Base-by-base conservation (phyloP, 2,888 invertebrate species). In the Hermodice carunculata region DNA sequence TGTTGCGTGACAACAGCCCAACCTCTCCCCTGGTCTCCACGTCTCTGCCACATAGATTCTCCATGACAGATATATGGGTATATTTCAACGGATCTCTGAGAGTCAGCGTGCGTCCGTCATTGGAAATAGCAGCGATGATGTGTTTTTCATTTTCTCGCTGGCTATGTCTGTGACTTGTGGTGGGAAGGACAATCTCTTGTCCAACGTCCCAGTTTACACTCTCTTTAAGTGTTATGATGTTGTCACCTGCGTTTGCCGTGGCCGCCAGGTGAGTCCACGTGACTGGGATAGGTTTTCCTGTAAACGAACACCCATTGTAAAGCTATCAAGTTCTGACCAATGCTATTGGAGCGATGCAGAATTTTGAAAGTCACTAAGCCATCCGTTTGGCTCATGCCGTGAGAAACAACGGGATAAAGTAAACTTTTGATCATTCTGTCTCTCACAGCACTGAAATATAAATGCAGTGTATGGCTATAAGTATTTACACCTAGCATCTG, bases 141-240 rank as follows among this genome's bases (percentile, higher is more conserved):
- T 73, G 69, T 46, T 74, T 65, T 70, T 85, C 85, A 52, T 74
- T 81, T 60, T 85, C 76, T 42, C 66, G 72, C 67, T 83, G 82
- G 8, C 74, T 73, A 49, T 75, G 75, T 8, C 73, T 64, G 42
- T 78, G 71, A 3, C 83, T 81, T 3, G 85, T 84, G n/a, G 81
- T 74, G 3, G 84, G 83, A 17, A 85, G 80, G 52, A 82, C 79
- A 29, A 85, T 78, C 63, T 81, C 69, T 61, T 82, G 81, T 3
- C 77, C 79, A 3, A 77, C 74, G 40, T 75, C 54, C 84, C 84
- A 84, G 31, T 76, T 29, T 0, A 81, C 80, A 1, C 76, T 70
- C 8, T 76, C 59, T 22, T 69, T 59, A 4, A 84, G 70, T 5
- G 57, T 62, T 6, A 84, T 66, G 17, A 71, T 68, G 19, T 61